Base-by-base conservation (phyloP, 2,888 invertebrate genomes). In the Trilocha varians region DNA sequence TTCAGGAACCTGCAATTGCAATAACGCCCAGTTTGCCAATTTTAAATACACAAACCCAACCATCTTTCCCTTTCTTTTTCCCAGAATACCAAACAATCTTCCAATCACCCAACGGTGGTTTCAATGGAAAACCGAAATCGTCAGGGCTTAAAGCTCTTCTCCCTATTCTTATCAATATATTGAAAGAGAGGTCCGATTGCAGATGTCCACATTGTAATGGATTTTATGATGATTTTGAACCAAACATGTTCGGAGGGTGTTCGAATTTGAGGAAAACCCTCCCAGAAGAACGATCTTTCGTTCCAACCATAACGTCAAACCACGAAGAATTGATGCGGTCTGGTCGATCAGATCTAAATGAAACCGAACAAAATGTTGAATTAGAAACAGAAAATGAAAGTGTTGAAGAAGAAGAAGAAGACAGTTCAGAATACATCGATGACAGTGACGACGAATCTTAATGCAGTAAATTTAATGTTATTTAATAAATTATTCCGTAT, bases 101-200 rank as follows among this genome's bases (percentile, higher is more conserved):
- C 18, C 34, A 13, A 33, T 43, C 13, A 42, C 40, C 33, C 47
- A 48, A 43, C 16, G 13, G 25, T 25, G 36, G 13, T 13, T 33
- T 25, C 14, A 36, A 3, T 13, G 35, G 18, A 35, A 41, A 40
- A 9, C 16, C 43, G 6, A 43, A 57, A 37, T 59, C 69, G 2
- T 65, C 69, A 1, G 70, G 49, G 48, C 59, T 78, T 16, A 78
- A 78, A 53, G 43, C 66, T 14, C 48, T 84, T 16, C 56, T 83
- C 2, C 82, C 84, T 1, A 53, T 83, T n/a, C 62, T 84, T 48
- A 51, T 82, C 9, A 70, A 72, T 46, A 52, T 83, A 36, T 39
- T 84, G 16, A 73, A 70, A 47, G 83, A 84, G 18, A 73, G 61
- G 44, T 66, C 57, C 43, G 45, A 39, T 2, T 72, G 73, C 44